Percentiles rank a stretch among this genome's conserved stretches.
These are phyloP conservation scores for Pantelozetes paolii DNA, from an alignment of 2,888 invertebrate genomes.

Conservation along the genomic window DNA sequence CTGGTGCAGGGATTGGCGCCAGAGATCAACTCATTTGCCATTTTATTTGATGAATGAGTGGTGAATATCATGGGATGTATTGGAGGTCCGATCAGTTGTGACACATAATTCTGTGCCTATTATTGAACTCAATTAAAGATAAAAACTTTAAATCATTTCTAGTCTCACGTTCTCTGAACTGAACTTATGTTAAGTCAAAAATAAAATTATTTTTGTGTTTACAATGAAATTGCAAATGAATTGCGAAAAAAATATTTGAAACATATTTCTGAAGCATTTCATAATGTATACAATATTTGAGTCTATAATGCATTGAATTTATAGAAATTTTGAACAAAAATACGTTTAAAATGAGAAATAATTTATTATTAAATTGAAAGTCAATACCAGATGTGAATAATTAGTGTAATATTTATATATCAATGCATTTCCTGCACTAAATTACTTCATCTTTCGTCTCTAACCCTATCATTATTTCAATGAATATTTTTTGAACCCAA, in stretches of 20 bases:
- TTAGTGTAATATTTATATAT: neutral
- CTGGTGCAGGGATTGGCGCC: neutral
- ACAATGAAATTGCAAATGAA: neutral
- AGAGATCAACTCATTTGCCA: constrained; percentile 29
- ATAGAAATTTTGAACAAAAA: too few species aligned
- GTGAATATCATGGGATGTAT: neutral
- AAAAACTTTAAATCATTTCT: neutral
- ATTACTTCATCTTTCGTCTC: neutral
- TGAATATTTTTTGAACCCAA: neutral
- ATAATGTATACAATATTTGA: neutral
- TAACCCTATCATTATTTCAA: constrained; percentile 28
- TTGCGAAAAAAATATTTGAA: neutral
- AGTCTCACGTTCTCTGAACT: neutral
- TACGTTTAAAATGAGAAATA: too few species aligned
- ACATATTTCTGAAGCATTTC: neutral
- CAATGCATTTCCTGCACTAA: constrained; percentile 30
- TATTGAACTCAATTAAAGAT: neutral
- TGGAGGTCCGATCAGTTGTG: constrained; percentile 7
- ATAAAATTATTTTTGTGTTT: neutral
- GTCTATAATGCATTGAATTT: neutral
- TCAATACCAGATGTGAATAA: constrained; percentile 29
- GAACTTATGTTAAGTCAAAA: too few species aligned
- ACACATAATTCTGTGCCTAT: constrained; percentile 4
- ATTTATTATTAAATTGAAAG: neutral
- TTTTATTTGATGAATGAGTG: constrained; percentile 29